A percentile compares a stretch with the other conserved stretches of the same genome.
Evolutionary conservation across 1,140 invertebrate species (phyloP).

Genomic region (Bombus turneri): DNA sequence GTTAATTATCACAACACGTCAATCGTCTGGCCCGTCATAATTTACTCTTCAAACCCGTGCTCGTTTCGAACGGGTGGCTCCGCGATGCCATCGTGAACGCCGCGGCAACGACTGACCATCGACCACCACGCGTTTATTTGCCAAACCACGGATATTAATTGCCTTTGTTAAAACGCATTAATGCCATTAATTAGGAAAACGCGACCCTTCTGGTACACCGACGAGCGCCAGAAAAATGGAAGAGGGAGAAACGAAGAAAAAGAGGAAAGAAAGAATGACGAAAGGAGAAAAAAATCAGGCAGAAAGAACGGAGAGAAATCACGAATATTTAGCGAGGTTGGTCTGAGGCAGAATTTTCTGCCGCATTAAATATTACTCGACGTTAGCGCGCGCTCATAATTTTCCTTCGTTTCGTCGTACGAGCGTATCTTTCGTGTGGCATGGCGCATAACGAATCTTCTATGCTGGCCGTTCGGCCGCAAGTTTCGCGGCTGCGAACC

Average conservation of each 20-base stretch:
- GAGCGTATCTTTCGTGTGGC: conserved; percentile 38
- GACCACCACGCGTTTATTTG: not conserved
- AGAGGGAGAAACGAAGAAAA: not conserved
- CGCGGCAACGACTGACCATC: not conserved
- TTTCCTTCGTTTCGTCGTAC: conserved; percentile 51
- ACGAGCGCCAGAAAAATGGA: not conserved
- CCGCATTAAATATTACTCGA: conserved; percentile 46
- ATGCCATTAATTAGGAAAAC: conserved; percentile 24
- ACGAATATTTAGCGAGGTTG: conserved; percentile 10
- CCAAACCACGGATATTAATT: conserved; percentile 32
- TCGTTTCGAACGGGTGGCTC: not conserved
- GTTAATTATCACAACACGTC: conserved; percentile 57
- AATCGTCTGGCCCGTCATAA: conserved; percentile 28
- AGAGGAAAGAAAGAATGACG: not conserved
- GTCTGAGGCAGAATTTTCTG: conserved; percentile 28
- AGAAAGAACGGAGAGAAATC: conserved; percentile 22
- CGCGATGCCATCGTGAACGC: not conserved
- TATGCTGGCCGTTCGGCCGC: conserved; percentile 30
- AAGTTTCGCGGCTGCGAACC: conserved; percentile 48
- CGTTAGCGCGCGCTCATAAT: conserved; percentile 39
- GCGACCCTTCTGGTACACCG: not conserved
- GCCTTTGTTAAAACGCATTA: conserved; percentile 44
- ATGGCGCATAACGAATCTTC: conserved; percentile 35
- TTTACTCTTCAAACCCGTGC: conserved; percentile 6
- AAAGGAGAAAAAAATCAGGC: not conserved